Evolutionary conservation across 2,113 vertebrate genomes (phyloP), one percentile per base, ranked within the genome.

Genomic region (Malurus melanocephalus): DNA sequence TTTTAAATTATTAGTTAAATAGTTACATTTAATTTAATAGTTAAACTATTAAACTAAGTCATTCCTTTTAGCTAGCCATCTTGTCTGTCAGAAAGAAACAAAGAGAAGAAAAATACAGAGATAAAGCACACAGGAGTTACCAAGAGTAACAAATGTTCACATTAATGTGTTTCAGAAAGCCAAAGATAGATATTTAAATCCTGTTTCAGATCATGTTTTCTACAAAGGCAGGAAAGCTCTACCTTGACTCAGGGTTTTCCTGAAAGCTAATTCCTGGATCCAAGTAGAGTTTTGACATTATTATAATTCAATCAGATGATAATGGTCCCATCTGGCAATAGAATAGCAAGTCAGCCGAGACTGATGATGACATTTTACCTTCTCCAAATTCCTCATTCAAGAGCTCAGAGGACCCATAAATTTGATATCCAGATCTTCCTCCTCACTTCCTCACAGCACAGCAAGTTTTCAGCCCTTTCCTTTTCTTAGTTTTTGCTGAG

Each of bases 301-400:
- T 90, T 93, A 81, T 94, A 95, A 91, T 94, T 94, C 86, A 92
- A 67, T 90, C 90, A 93, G 73, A 81, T 4, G 26, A 79, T 90
- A 94, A 92, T 92, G 80, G 84, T 87, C 88, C 88, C 88, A 79
- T 92, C 93, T 95, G 92, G 90, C 74, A 93, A 65, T 84, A 93
- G 84, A 90, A 78, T 68, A 84, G 92, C 80, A 88, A 92, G 84
- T 95, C 89, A 93, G 66, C 74, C 1, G 38, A 94, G 89, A 84
- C 93, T 95, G 93, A 88, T 93, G 93, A 82, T 94, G 92, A 92
- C 93, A 93, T 94, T 95, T 94, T 93, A 79, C 71, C 71, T 93
- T 94, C 78, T 93, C 84, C 92, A 87, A 79, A 88, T 88, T 95
- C 74, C 82, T 90, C 84, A 81, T 64, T 87, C 51, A 53, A 10